Percentiles rank a stretch among this genome's conserved stretches.
Conservation (phyloP, 2,113 vertebrate species). For the Anseranas semipalmata region DNA sequence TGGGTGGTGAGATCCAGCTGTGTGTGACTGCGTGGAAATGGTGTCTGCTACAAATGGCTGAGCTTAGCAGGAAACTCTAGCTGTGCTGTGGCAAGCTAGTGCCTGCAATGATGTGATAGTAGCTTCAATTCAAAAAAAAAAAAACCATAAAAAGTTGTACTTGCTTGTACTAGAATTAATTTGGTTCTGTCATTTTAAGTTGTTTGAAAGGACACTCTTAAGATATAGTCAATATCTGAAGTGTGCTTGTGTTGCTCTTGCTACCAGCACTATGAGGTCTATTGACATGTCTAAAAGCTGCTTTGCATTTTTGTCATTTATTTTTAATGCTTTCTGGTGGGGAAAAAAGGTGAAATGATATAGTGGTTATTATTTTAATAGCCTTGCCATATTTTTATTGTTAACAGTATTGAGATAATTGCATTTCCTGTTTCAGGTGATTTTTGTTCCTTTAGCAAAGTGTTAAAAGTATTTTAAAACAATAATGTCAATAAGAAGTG, state of each 20-base stretch:
- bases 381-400: background rate
- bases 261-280: background rate
- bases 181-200: background rate
- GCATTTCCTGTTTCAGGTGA: background rate
- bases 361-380: background rate
- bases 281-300: background rate
- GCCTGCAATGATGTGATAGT: background rate
- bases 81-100: background rate
- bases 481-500: background rate
- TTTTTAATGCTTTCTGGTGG: background rate
- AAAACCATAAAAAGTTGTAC: background rate
- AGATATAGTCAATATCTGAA: background rate
- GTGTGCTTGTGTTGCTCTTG: background rate
- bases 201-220: background rate
- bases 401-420: background rate
- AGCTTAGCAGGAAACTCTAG: background rate
- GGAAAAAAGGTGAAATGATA: background rate
- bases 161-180: background rate
- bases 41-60: background rate
- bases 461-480: background rate
- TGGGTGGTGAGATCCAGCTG: background rate
- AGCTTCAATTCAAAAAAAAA: background rate
- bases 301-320: constrained; percentile 19
- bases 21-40: background rate
- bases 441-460: background rate